Percentiles rank a stretch among this genome's conserved stretches.
Evolutionary conservation across 2,888 invertebrate genomes (phyloP).

Genomic region (Parnassius mnemosyne): DNA sequence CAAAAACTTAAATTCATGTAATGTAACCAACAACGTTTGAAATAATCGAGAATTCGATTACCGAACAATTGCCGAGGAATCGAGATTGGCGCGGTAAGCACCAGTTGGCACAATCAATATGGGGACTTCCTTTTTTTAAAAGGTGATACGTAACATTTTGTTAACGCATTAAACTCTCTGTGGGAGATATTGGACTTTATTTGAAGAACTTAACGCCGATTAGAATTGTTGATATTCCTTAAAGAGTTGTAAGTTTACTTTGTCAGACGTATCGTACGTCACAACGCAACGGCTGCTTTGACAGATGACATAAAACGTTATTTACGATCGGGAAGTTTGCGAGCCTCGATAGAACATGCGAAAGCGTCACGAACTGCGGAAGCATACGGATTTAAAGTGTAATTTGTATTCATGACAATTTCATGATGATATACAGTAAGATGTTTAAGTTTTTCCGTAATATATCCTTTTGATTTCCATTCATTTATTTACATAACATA

Average conservation of each 20-base stretch:
- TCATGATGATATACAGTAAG: neutral
- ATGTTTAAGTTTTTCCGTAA: neutral
- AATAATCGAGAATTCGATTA: conserved; percentile 63
- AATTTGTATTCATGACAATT: conserved; percentile 67
- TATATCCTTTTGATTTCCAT: neutral
- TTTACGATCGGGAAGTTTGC: conserved; percentile 75
- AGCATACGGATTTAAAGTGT: conserved; percentile 57
- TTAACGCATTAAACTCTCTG: conserved; percentile 34
- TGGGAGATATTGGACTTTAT: conserved; percentile 52
- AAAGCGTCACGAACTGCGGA: conserved; percentile 71
- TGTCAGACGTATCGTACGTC: conserved; percentile 46
- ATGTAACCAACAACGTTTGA: conserved; percentile 34
- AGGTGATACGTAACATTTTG: conserved; percentile 40
- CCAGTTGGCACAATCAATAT: conserved; percentile 78
- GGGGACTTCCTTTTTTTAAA: conserved; percentile 63
- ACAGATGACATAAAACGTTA: conserved; percentile 75
- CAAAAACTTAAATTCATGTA: conserved; percentile 29
- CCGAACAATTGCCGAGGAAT: conserved; percentile 60
- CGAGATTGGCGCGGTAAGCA: conserved; percentile 74
- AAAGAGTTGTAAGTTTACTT: conserved; percentile 48
- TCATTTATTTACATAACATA: too few relatives aligned
- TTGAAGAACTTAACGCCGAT: conserved; percentile 48
- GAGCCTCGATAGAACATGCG: conserved; percentile 68
- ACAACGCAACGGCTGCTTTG: conserved; percentile 64
- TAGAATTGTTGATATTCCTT: conserved; percentile 37